Evolutionary conservation across 2,797 vertebrate genomes (phyloP).

Genomic region (Coreius guichenoti): DNA sequence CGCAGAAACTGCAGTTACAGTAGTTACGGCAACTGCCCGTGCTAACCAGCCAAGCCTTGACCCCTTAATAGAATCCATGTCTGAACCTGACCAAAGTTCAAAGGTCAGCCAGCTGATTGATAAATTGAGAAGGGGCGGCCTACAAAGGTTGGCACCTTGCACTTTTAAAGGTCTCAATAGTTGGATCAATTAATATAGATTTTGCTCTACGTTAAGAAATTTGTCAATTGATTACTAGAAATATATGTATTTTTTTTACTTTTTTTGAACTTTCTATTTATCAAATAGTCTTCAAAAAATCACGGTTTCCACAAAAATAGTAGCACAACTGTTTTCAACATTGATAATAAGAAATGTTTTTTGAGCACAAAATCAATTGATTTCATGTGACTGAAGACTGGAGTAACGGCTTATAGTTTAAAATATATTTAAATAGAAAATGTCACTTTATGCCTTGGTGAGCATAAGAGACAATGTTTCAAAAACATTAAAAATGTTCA

Average conservation of each 20-base stretch:
- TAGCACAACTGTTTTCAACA: background rate
- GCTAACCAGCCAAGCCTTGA: background rate
- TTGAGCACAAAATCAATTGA: background rate
- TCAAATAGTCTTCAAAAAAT: background rate
- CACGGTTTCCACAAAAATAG: background rate
- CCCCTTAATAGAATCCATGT: background rate
- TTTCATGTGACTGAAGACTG: background rate
- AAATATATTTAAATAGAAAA: background rate
- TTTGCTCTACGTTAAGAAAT: background rate
- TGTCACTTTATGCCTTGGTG: background rate
- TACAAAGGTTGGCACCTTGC: constrained; percentile 8
- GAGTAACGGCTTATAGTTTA: background rate
- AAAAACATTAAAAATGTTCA: background rate
- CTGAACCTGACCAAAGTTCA: constrained; percentile 57
- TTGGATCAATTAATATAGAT: background rate
- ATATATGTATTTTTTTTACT: background rate
- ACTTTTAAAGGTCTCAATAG: constrained; percentile 18
- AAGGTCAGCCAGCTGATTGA: constrained; percentile 38
- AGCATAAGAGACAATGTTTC: background rate
- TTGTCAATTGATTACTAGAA: background rate
- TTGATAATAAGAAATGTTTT: background rate
- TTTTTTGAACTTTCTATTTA: background rate
- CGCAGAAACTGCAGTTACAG: background rate
- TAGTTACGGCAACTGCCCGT: background rate
- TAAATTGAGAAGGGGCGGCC: background rate